phyloP scores from a whole-genome alignment of 1,140 invertebrate species.

The Vollenhovia emeryi region DNA sequence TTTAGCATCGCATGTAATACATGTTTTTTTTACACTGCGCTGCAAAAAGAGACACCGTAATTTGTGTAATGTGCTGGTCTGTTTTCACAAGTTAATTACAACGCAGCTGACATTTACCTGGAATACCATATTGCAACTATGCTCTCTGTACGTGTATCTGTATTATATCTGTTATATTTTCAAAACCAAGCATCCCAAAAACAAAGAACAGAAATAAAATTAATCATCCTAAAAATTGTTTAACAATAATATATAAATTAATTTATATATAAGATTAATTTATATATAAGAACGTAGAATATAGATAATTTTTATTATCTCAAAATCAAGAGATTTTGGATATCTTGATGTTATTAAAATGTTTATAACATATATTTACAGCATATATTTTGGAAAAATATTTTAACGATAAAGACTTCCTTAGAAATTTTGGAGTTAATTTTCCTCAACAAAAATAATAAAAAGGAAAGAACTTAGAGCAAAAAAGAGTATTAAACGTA shows the following conservation, averaged over 20 bases:
- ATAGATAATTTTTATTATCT: not conserved
- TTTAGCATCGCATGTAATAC: not conserved
- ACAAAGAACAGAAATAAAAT: not conserved
- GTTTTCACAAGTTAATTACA: slow-evolving; percentile 22
- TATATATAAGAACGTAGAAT: not conserved
- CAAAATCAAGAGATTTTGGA: not conserved
- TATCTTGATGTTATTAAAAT: not conserved
- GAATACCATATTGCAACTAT: slow-evolving; percentile 14
- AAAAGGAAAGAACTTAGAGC: not conserved
- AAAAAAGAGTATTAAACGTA: not conserved
- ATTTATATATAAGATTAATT: not conserved
- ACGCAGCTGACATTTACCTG: not conserved
- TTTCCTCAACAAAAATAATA: not conserved
- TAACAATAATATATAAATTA: not conserved
- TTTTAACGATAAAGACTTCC: not conserved
- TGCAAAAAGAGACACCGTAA: slow-evolving; percentile 19
- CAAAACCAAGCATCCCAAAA: not conserved
- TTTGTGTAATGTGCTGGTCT: slow-evolving; percentile 30
- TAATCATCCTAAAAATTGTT: not conserved
- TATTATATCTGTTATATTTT: not conserved
- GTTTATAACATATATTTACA: not conserved
- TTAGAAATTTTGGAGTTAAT: not conserved
- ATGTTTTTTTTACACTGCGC: not conserved
- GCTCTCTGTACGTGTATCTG: not conserved
- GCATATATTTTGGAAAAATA: not conserved